phyloP scores from a whole-genome alignment of 92 coral and sea anemone genomes.

The Actinostola sp. region DNA sequence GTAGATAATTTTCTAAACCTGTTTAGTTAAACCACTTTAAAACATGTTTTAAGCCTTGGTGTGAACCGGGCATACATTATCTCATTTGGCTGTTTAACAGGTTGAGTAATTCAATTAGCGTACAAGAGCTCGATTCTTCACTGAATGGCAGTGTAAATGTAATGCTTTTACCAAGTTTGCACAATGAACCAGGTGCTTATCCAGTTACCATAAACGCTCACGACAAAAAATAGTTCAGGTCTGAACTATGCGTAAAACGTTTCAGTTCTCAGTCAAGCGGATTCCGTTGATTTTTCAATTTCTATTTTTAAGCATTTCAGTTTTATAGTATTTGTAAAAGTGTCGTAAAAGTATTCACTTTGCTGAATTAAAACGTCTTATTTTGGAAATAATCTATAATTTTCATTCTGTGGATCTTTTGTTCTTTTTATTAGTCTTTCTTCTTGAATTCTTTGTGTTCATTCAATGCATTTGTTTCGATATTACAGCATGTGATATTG shows the following conservation, averaged over 20 bases:
- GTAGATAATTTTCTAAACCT: no score
- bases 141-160: no score
- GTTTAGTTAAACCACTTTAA: no score
- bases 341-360: slow-evolving; percentile 10
- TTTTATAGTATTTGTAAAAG: background rate
- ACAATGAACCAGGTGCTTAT: no score
- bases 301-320: background rate
- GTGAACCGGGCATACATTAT: no score
- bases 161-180: no score
- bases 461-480: slow-evolving; percentile 7
- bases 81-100: background rate
- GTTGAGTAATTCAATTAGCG: background rate
- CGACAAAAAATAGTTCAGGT: no score
- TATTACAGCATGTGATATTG: slow-evolving; percentile 12
- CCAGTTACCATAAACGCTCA: no score
- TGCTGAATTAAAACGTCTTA: background rate
- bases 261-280: no score
- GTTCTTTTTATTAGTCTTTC: background rate
- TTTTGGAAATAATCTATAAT: background rate
- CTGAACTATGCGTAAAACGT: no score
- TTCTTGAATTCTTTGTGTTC: slow-evolving; percentile 12
- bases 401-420: background rate
- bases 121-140: background rate
- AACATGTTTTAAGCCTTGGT: no score
- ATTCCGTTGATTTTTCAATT: background rate